Percentiles rank a stretch among this genome's conserved stretches.
Conservation (phyloP, 2,113 vertebrate genomes). For the Bambusicola thoracicus region DNA sequence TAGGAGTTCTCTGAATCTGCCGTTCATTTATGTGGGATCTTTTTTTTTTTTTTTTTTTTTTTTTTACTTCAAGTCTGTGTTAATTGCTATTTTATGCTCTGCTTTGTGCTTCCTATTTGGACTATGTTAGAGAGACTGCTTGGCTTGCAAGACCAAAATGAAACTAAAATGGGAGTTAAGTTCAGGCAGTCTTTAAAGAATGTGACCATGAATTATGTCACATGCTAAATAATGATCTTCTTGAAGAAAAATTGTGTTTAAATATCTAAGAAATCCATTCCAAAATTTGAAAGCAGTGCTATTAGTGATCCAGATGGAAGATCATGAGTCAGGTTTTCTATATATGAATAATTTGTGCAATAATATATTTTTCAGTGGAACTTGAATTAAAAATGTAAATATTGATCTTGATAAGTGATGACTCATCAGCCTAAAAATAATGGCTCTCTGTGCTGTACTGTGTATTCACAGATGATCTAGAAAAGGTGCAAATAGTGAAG, state of each 20-base stretch:
- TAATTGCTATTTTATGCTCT: not conserved
- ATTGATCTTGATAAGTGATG: not conserved
- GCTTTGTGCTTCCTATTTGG: not conserved
- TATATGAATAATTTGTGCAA: not conserved
- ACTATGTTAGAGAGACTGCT: not conserved
- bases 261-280: not conserved
- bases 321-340: not conserved
- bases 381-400: slow-evolving; percentile 6
- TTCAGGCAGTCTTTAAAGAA: not conserved
- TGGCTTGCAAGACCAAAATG: not conserved
- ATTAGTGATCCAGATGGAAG: not conserved
- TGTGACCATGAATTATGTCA: not conserved
- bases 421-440: not conserved
- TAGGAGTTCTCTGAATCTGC: not conserved
- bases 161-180: not conserved
- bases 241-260: not conserved
- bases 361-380: not conserved
- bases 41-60: not conserved
- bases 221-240: not conserved
- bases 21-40: not conserved
- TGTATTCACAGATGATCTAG: not conserved
- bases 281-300: not conserved
- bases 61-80: not conserved
- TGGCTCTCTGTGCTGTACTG: not conserved
- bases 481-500: not conserved